Evolutionary conservation across 2,888 invertebrate species (phyloP).

Genomic region (Tachina lurida): DNA sequence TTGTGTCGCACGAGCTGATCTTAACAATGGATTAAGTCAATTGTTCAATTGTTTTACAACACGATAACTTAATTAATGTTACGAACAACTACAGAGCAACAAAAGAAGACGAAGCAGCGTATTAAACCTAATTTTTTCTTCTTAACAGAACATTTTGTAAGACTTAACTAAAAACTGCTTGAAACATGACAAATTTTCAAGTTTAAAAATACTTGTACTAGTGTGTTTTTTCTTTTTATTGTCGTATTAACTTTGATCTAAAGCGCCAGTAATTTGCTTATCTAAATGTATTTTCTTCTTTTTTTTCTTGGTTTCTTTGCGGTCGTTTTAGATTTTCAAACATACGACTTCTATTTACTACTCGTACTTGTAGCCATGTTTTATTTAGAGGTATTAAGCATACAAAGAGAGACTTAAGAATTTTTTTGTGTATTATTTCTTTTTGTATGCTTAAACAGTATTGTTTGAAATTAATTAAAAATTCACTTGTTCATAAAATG

Average conservation of each 20-base stretch:
- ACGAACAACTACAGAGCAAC: constrained; percentile 23
- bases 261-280: constrained; percentile 81
- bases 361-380: constrained; percentile 24
- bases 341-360: constrained; percentile 29
- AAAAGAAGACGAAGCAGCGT: constrained; percentile 39
- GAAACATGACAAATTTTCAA: constrained; percentile 68
- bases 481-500: constrained; percentile 65
- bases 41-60: constrained; percentile 72
- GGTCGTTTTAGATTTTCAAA: constrained; percentile 42
- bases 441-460: constrained; percentile 41
- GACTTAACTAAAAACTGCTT: constrained; percentile 32
- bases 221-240: constrained; percentile 16
- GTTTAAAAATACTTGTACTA: constrained; percentile 44
- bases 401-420: constrained; percentile 30
- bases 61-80: constrained; percentile 72
- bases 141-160: constrained; percentile 17
- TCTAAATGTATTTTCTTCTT: constrained; percentile 72
- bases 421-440: not conserved
- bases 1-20: constrained; percentile 70
- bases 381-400: constrained; percentile 48
- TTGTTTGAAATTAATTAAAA: constrained; percentile 72
- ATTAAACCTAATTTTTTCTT: not conserved
- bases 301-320: constrained; percentile 20
- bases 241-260: constrained; percentile 78
- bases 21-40: constrained; percentile 72